Base-by-base conservation (phyloP, 2,888 invertebrate genomes). In the Troides helena region DNA sequence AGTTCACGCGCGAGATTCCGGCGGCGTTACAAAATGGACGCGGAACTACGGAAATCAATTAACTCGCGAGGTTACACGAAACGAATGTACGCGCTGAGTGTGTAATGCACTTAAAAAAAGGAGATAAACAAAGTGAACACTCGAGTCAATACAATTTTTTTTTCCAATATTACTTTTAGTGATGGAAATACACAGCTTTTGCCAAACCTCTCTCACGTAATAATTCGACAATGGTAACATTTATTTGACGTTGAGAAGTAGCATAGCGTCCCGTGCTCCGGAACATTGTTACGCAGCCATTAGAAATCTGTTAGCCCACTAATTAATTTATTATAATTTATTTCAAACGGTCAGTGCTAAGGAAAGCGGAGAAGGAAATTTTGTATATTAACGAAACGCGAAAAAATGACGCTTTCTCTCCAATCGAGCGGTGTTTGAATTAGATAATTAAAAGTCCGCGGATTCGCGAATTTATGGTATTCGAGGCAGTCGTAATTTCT, bases 21-120 rank as follows among this genome's bases (percentile, higher is more conserved):
- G 50, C 18, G 57, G 61, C 56, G 61, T 57, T 57, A 65, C 65
- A 69, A 61, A 65, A 46, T 46, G 21, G 62, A 65, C 61, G 56
- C 60, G 65, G 61, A 69, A 69, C 65, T 65, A 65, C 39, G 62
- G 61, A 65, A 69, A 69, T 65, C 69, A 69, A 65, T 69, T 69
- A 69, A 18, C 30, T 56, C 8, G 21, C 59, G 56, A 65, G 61
- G 65, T 65, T 36, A 61, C 62, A 57, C 64, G 17, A 65, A 65
- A 57, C 18, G 57, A 14, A 43, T 66, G 36, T 59, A 53, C 60
- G n/a, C 58, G 59, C 50, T 12, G 60, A 53, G 53, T 60, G 36
- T 23, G 21, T 67, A 58, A 21, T 59, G 18, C 63, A 50, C 36
- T 68, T 63, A 63, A 46, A 58, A 21, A 7, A 53, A 46, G 14